Evolutionary conservation across 2,888 invertebrate species (phyloP), one percentile per base, ranked within the genome.

Genomic region (Athrips mouffetella): DNA sequence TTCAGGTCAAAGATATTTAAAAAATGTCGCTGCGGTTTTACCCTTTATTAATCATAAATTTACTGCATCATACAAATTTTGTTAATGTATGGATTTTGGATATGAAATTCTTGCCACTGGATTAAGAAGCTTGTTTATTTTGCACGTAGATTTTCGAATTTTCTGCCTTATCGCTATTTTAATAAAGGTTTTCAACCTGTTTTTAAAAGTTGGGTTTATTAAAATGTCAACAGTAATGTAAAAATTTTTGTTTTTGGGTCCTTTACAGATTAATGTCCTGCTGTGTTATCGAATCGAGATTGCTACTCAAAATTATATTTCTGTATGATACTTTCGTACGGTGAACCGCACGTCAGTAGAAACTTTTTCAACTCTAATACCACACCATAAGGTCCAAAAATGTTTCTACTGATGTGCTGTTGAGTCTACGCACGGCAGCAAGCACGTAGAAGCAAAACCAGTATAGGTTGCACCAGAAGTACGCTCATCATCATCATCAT

Each of bases 201-300:
- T 46, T 16, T 37, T 25, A 8, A 35, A 41, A 48, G 21, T 3
- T 45, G 40, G 37, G 33, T 21, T 18, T 18, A 16, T 44, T 49
- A 37, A 49, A 53, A 49, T 59, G 54, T 53, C 58, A 58, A 54
- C 55, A 67, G 65, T 59, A 57, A 57, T 59, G 56, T 54, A 53
- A 59, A 57, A 56, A 62, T 64, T 73, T 67, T 69, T 73, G 65
- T 65, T 67, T 67, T 63, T 57, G 63, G 62, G 55, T 61, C 68
- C 62, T 67, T 67, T 65, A 60, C 60, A 68, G 73, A 79, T 73
- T 76, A 70, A 76, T 69, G 67, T 70, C 80, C 78, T 56, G 73
- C 70, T 67, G 70, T 25, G 70, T 47, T 60, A 54, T 53, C 50
- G 52, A 56, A 27, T 25, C 27, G 20, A 20, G 27, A 35, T 37